Conservation (phyloP, 1,140 invertebrate genomes). For the Ephestia elutella region DNA sequence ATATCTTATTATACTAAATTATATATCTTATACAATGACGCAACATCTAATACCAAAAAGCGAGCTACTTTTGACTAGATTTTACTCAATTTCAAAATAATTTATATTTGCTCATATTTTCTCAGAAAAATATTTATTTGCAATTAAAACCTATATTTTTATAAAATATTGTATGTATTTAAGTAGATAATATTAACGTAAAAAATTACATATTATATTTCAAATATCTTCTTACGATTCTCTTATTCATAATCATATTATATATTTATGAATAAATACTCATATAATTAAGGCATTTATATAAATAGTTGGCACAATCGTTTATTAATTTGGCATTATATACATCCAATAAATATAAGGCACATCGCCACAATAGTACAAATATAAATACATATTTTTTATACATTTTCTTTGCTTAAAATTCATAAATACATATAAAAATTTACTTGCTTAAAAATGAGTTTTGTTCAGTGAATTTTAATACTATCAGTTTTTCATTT, state of each 20-base stretch:
- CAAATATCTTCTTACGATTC: too few species aligned
- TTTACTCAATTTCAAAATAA: slow-evolving; percentile 20
- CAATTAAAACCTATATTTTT: not conserved
- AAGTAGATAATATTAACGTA: not conserved
- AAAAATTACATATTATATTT: too few species aligned
- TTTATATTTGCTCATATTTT: slow-evolving; percentile 10
- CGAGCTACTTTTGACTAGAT: slow-evolving; percentile 33
- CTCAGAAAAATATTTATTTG: not conserved
- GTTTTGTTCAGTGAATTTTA: slow-evolving; percentile 4
- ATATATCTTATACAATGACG: slow-evolving; percentile 14
- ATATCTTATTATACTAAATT: slow-evolving; percentile 9
- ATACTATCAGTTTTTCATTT: not conserved
- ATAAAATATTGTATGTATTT: not conserved
- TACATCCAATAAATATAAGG: slow-evolving; percentile 32
- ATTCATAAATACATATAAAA: slow-evolving; percentile 4
- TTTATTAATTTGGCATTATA: slow-evolving; percentile 16
- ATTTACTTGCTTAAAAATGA: not conserved
- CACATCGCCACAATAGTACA: slow-evolving; percentile 26
- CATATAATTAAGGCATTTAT: slow-evolving; percentile 23
- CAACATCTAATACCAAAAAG: slow-evolving; percentile 21
- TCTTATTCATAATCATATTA: too few species aligned
- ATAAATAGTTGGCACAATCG: slow-evolving; percentile 25
- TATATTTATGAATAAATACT: slow-evolving; percentile 5
- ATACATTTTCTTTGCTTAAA: not conserved
- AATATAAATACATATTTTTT: not conserved